These are phyloP conservation scores for Microchrysa polita DNA, from an alignment of 2,888 invertebrate species.

Conservation along the genomic window DNA sequence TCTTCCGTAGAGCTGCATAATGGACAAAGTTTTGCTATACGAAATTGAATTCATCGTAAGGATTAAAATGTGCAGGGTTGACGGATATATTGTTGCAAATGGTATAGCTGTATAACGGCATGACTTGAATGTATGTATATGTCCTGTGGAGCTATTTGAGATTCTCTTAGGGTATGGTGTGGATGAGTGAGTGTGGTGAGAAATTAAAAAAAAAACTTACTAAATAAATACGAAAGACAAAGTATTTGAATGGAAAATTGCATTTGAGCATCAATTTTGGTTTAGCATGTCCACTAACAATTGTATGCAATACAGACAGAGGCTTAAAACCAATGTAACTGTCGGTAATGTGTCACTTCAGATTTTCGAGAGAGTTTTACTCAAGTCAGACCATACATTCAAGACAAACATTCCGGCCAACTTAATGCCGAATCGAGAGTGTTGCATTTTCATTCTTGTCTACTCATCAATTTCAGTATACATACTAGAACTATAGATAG, in stretches of 20 bases:
- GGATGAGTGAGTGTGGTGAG: too few relatives aligned
- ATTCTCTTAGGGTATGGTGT: too few relatives aligned
- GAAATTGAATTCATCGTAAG: constrained; percentile 41
- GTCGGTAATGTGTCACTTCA: constrained; percentile 38
- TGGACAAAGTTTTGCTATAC: constrained; percentile 42
- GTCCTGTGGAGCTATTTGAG: too few relatives aligned
- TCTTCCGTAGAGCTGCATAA: constrained; percentile 33
- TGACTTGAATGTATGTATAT: too few relatives aligned
- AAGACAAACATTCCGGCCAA: not conserved
- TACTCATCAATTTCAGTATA: constrained; percentile 34
- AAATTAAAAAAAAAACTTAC: too few relatives aligned
- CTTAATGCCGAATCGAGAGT: not conserved
- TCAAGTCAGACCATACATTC: not conserved
- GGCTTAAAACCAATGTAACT: constrained; percentile 35
- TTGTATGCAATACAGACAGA: not conserved
- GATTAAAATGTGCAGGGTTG: constrained; percentile 31
- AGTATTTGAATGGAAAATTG: too few relatives aligned
- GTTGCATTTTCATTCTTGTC: not conserved
- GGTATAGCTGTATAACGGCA: not conserved
- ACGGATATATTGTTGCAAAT: not conserved
- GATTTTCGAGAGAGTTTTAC: constrained; percentile 25
- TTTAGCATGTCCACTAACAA: too few relatives aligned
- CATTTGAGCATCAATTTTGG: too few relatives aligned
- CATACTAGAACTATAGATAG: too few relatives aligned
- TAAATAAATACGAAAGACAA: too few relatives aligned